Base-by-base conservation (phyloP, 2,113 vertebrate genomes). In the Cacatua alba region DNA sequence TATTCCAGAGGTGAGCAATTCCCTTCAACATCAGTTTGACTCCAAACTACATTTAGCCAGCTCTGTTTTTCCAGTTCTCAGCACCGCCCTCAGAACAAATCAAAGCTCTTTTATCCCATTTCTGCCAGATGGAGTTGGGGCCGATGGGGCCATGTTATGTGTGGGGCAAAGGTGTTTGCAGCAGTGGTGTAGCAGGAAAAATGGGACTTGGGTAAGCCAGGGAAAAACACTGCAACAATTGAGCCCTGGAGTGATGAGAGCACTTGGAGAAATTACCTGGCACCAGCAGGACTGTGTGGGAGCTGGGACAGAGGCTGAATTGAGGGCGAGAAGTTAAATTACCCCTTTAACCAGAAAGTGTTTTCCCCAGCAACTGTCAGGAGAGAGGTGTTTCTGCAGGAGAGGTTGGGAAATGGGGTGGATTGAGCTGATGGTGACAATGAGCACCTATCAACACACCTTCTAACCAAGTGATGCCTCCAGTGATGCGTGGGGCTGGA, bases 31-130 rank as follows among this genome's bases (percentile, higher is more conserved):
- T 33, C 75, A 12, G 57, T 68, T 82, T 35, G 82, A 28, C 59
- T 91, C 44, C 52, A 43, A 80, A 70, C 44, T 43, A 19, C 3
- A 0, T 76, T 95, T 51, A 91, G 21, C 49, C 52, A 52, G 67
- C 75, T 91, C 52, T 51, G 71, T 7, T 96, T 82, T 94, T 88
- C 84, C 67, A 59, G 78, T 91, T 91, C 63, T 37, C 63, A 80
- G 78, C 70, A 51, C 37, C 51, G 72, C 69, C 35, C 70, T 68
- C 14, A 62, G 52, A 67, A 24, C 57, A 51, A n/a, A 33, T 35
- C 13, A 35, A 67, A 85, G 23, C 48, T 28, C 17, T 62, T 67
- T 29, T 35, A 7, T 13, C 52, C 37, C 2, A 0, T 59, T 90
- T 69, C 64, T 26, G 57, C 41, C 59, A 10, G 0, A 11, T 46